phyloP scores from a whole-genome alignment of 2,797 vertebrate species.

The Anas georgica region DNA sequence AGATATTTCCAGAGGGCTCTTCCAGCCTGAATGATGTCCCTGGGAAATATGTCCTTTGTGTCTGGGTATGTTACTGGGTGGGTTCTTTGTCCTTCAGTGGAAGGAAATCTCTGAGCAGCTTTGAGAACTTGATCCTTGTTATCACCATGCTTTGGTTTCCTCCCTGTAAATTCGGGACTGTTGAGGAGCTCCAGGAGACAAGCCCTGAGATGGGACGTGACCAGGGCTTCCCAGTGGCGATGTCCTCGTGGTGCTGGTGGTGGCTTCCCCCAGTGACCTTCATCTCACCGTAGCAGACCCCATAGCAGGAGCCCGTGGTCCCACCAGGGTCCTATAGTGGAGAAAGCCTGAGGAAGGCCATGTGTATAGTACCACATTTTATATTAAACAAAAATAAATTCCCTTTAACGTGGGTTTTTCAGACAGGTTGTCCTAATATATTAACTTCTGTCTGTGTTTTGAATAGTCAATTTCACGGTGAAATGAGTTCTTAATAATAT shows the following conservation, averaged over 20 bases:
- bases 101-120: not conserved
- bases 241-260: not conserved
- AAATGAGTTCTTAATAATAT: conserved; percentile 89
- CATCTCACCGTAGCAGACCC: not conserved
- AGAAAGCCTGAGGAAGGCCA: conserved; percentile 59
- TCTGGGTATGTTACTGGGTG: accelerated
- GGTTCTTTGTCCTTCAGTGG: not conserved
- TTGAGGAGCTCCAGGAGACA: not conserved
- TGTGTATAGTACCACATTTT: conserved; percentile 65
- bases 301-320: not conserved
- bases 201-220: accelerated
- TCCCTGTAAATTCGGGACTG: not conserved
- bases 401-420: conserved; percentile 78
- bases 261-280: not conserved
- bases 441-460: conserved; percentile 86
- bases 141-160: not conserved
- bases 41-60: accelerated
- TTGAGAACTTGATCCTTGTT: not conserved
- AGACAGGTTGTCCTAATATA: conserved; percentile 86
- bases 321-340: conserved; percentile 24
- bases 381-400: conserved; percentile 83
- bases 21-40: not conserved
- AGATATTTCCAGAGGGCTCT: not conserved
- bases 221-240: accelerated
- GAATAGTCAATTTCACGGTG: conserved; percentile 87